Percentiles rank a stretch among this genome's conserved stretches.
Evolutionary conservation across 2,888 invertebrate genomes (phyloP).

Genomic region (Eledona agricola): DNA sequence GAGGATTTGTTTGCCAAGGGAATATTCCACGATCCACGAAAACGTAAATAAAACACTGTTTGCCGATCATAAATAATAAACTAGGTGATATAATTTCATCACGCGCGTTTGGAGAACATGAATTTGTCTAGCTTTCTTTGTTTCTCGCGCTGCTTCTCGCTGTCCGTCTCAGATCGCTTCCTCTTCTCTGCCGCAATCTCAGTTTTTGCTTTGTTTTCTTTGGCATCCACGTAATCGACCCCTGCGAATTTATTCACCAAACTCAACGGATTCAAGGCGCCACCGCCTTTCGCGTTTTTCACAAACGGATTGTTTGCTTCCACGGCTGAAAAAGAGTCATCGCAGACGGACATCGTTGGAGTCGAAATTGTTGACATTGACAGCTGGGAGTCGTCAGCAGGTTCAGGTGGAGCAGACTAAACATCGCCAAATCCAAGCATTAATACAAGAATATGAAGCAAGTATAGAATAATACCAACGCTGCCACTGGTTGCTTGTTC

Average conservation of each 20-base stretch:
- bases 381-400: no score
- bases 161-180: slow-evolving; percentile 56
- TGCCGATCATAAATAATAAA: slow-evolving; percentile 18
- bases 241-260: slow-evolving; percentile 57
- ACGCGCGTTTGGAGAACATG: slow-evolving; percentile 54
- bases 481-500: no score
- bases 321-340: slow-evolving; percentile 34
- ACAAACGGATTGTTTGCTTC: slow-evolving; percentile 63
- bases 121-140: slow-evolving; percentile 64
- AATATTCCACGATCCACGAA: slow-evolving; percentile 65
- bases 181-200: slow-evolving; percentile 51
- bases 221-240: slow-evolving; percentile 49
- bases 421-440: no score
- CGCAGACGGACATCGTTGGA: slow-evolving; percentile 12
- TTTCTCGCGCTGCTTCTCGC: slow-evolving; percentile 59
- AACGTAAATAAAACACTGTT: slow-evolving; percentile 40
- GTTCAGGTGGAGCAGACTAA: no score
- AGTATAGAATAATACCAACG: no score
- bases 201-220: slow-evolving; percentile 39
- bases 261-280: slow-evolving; percentile 53
- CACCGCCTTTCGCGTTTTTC: slow-evolving; percentile 56
- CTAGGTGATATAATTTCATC: slow-evolving; percentile 23
- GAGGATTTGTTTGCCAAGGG: slow-evolving; percentile 71
- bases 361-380: neutral
- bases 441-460: no score